These are phyloP conservation scores for Scortum barcoo DNA, from an alignment of 2,113 vertebrate genomes.

Conservation along the genomic window DNA sequence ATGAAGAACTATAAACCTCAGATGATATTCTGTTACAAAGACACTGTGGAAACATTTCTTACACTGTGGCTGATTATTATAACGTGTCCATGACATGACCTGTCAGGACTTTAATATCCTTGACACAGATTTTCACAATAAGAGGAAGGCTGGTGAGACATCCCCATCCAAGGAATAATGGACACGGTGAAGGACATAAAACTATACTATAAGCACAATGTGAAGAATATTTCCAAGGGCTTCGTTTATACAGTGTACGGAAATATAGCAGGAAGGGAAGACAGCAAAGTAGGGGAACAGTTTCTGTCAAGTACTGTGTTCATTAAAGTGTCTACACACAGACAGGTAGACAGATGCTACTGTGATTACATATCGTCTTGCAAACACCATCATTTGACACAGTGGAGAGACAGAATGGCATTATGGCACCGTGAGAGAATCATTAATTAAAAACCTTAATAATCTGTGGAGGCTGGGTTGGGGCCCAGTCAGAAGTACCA, in stretches of 20 bases:
- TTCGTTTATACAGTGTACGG: slow-evolving; percentile 4
- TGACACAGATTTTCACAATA: slow-evolving; percentile 20
- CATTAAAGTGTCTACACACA: no score
- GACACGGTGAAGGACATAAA: slow-evolving; percentile 24
- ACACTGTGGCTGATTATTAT: slow-evolving; percentile 56
- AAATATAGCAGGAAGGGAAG: slow-evolving; percentile 49
- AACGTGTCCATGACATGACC: slow-evolving; percentile 40
- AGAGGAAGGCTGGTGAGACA: slow-evolving; percentile 3
- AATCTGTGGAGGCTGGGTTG: no score
- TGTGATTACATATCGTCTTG: no score
- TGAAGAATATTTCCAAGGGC: slow-evolving; percentile 22
- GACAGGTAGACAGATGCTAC: no score
- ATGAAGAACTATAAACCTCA: slow-evolving; percentile 41
- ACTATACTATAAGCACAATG: neutral
- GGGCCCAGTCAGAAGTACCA: neutral
- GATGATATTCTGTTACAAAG: slow-evolving; percentile 43
- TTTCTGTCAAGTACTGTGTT: no score
- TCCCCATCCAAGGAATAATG: neutral
- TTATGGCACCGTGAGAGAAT: no score
- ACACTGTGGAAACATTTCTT: slow-evolving; percentile 12
- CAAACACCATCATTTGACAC: no score
- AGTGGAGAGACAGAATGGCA: no score
- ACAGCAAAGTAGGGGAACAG: slow-evolving; percentile 3
- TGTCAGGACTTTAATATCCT: slow-evolving; percentile 53
- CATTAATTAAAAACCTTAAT: no score